Base-by-base conservation (phyloP, 2,888 invertebrate genomes). In the Chorisops tibialis region DNA sequence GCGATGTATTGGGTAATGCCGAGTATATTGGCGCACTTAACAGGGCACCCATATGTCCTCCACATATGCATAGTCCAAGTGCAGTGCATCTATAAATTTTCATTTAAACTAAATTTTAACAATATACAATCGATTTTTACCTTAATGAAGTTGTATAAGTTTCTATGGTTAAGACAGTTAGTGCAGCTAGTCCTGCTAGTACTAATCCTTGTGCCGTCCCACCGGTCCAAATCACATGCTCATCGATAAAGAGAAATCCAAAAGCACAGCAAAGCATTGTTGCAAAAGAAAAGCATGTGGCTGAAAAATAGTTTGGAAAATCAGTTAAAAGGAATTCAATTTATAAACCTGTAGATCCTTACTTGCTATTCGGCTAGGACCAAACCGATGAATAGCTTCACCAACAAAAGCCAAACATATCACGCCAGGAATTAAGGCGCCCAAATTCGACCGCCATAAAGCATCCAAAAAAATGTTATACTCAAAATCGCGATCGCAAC, bases 401-500 rank as follows among this genome's bases (percentile, higher is more conserved):
- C 68, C 68, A 30, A 63, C 47, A 56, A 65, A 65, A 6, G 65
- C 51, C 0, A 69, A 14, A 9, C 62, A 38, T 4, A 69, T 39
- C 4, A 68, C 24, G 1, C 61, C 35, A n/a, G 68, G 68, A 30
- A 69, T 37, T 21, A 69, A 58, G 3, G 66, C 65, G 6, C 67
- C 68, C 11, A 69, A 22, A 61, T 68, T 66, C 19, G 68, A 67
- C 16, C 65, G 63, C 66, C 67, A 68, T 22, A 67, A 41, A 16
- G 65, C 37, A 16, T 65, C 43, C 22, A 66, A 63, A 65, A 65
- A 69, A 22, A 67, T 69, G 43, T 69, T 68, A 45, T 66, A 67
- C 18, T 70, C 68, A 45, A 79, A 79, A 69, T 79, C 77, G 16
- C 76, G 71, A 9, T 73, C 72, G 67, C 80, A 80, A 49, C 74